Conservation (phyloP, 2,113 vertebrate genomes). For the Siniperca knerii region DNA sequence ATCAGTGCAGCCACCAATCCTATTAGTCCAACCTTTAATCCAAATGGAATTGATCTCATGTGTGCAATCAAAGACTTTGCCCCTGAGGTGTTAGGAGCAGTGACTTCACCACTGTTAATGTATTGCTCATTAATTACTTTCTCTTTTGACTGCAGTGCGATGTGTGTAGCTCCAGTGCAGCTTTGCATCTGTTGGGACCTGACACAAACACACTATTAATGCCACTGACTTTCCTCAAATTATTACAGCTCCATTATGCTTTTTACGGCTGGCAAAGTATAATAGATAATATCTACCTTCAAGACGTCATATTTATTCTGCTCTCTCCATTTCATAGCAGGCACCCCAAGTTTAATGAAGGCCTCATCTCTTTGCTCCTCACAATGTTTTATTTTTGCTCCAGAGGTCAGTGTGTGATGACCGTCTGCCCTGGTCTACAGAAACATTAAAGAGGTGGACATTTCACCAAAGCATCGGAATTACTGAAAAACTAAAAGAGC, state of each 20-base stretch:
- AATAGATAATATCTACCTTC: background rate
- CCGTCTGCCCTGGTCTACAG: background rate
- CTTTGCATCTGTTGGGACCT: background rate
- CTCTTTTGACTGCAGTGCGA: background rate
- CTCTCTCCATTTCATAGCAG: background rate
- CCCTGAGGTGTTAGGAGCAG: conserved; percentile 1
- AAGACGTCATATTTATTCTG: background rate
- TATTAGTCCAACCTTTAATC: conserved; percentile 3
- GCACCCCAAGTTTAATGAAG: background rate
- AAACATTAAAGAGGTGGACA: too few species aligned
- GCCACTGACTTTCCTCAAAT: background rate
- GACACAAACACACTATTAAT: background rate
- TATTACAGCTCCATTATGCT: background rate
- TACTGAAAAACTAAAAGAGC: too few species aligned
- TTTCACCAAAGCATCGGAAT: background rate
- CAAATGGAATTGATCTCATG: conserved; percentile 1
- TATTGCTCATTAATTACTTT: conserved; percentile 2
- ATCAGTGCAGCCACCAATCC: background rate
- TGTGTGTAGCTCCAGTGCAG: background rate
- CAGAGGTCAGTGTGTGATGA: background rate
- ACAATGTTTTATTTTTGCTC: background rate
- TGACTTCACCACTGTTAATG: conserved; percentile 13
- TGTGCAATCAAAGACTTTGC: conserved; percentile 3
- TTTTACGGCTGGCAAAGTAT: background rate
- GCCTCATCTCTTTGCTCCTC: background rate